Evolutionary conservation across 35 echinoderm and acorn worm species (phyloP).

Genomic region (Ophioderma brevispina): DNA sequence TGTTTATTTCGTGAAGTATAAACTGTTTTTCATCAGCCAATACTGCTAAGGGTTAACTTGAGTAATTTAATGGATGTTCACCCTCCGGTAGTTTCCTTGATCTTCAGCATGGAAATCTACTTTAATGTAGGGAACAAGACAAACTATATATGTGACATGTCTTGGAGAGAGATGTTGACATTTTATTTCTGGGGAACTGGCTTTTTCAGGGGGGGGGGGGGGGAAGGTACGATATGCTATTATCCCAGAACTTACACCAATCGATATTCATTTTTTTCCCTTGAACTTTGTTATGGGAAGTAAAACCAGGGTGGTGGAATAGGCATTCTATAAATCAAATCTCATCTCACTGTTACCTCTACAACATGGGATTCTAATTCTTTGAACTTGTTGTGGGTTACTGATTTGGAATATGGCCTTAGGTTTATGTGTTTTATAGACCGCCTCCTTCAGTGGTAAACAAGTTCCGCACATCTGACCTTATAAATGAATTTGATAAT

Average conservation of each 20-base stretch:
- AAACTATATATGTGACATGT: neutral
- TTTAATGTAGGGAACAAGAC: too few relatives aligned
- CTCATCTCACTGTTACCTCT: neutral
- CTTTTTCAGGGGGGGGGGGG: neutral
- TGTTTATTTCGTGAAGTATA: too few relatives aligned
- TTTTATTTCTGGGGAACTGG: neutral
- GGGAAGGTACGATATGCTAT: too few relatives aligned
- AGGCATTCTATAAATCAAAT: neutral
- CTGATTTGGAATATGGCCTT: neutral
- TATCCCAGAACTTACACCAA: neutral
- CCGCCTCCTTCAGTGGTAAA: neutral
- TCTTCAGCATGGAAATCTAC: too few relatives aligned
- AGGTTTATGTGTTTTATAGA: slow-evolving; percentile 8
- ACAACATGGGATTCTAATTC: neutral
- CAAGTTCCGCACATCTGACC: neutral
- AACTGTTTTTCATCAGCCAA: too few relatives aligned
- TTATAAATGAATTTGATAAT: slow-evolving; percentile 9
- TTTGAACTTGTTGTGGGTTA: slow-evolving; percentile 3
- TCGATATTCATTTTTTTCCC: neutral
- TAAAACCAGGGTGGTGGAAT: neutral
- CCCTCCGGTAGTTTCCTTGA: too few relatives aligned
- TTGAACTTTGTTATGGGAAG: neutral
- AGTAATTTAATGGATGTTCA: too few relatives aligned
- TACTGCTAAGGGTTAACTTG: too few relatives aligned
- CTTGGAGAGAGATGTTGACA: neutral